Evolutionary conservation across 2,888 invertebrate species (phyloP), one percentile per base, ranked within the genome.

Genomic region (Macropis europaea): DNA sequence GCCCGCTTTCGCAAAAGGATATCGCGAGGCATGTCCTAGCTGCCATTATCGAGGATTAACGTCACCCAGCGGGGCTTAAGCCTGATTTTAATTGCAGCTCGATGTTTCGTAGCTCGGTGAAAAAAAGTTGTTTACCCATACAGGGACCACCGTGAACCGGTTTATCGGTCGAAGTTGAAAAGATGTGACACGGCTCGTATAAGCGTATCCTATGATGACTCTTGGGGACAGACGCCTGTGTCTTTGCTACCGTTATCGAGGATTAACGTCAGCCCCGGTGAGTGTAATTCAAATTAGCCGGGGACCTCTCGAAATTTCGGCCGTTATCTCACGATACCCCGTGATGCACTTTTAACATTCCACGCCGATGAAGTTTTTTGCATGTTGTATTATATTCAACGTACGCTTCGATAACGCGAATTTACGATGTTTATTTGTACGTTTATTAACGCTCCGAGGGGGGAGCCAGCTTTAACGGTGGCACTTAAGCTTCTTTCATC

Each of bases 1-100:
- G 38, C 15, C 53, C 42, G 26, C 15, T 45, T 17, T 38, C 3
- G 48, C 22, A 19, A 19, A 47, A 42, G 53, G 47, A 76, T 61
- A 61, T 50, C 53, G 40, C 42, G 53, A 53, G 30, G 43, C 50
- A 38, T 52, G 64, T 61, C 60, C 52, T 61, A 59, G 32, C 61
- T 22, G 69, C 53, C 52, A 73, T 67, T 77, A 76, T 70, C 63
- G 38, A 30, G 73, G 77, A 77, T 77, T 73, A 77, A 57, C 66
- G 77, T 76, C 77, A 64, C 38, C 42, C 67, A 36, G 11, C 15
- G 11, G 19, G 70, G 43, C 63, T 76, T 73, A 70, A 76, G 72
- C 67, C 59, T 26, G 57, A 67, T 73, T 77, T 77, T 77, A 73
- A 77, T 77, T 76, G 77, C 76, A 38, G 50, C 28, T 22, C 45